Evolutionary conservation across 2,113 vertebrate genomes (phyloP), one percentile per base, ranked within the genome.

Genomic region (Ploceus nigricollis): DNA sequence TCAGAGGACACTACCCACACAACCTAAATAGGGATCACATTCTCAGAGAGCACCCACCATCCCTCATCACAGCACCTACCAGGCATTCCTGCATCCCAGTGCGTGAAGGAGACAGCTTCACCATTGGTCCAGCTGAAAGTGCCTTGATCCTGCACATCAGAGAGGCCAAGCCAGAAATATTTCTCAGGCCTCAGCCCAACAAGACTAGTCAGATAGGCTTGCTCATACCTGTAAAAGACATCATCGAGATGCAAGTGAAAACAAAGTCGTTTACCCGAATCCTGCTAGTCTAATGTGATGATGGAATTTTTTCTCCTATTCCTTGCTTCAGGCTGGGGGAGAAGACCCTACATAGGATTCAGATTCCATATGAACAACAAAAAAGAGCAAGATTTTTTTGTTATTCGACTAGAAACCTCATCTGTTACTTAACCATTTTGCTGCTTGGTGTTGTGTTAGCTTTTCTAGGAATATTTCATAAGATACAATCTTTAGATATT

Each of bases 161-260:
- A 99, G 61, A 99, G 96, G 31, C 99, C 99, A 27, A 96, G 98
- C 99, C 99, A 99, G 94, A 99, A 99, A 94, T 99, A 98, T 65
- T 98, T 98, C 89, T 99, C 99, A 73, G 98, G 97, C 76, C 98
- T 98, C 88, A 99, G 93, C 57, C 99, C 99, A 71, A 99, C 95
- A 91, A 99, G 91, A 93, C 99, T 99, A 48, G 98, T 98, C 85
- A 99, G 96, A 94, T 98, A 99, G 18, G 99, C 99, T 97, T 99
- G 99, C 85, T 99, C 99, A 96, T 99, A 99, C 80, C 99, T 99
- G 86, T 24, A 72, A 82, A 72, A 77, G 7, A 8, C 13, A 63
- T 45, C 42, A 65, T 31, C 40, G 71, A 40, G 35, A n/a, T 0
- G 0, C 19, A 50, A 47, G 9, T 23, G 27, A 71, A 87, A 92